phyloP scores from a whole-genome alignment of 2,888 invertebrate genomes.

The Autographa pulchrina region DNA sequence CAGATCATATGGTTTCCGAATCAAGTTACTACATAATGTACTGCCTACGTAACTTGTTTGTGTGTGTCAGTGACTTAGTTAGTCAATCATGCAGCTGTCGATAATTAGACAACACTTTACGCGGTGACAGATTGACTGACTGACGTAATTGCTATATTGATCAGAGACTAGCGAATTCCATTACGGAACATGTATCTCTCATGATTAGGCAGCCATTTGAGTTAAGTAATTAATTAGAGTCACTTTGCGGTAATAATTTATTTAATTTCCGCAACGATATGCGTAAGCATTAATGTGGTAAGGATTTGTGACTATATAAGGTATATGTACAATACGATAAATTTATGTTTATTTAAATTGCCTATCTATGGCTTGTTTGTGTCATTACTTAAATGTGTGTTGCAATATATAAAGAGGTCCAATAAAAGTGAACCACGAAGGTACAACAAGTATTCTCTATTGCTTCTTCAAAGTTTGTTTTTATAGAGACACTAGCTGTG shows the following conservation, averaged over 20 bases:
- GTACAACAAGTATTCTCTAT: no score
- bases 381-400: no score
- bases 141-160: conserved; percentile 32
- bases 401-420: no score
- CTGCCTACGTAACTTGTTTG: not conserved
- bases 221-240: conserved; percentile 22
- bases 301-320: no score
- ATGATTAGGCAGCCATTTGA: conserved; percentile 36
- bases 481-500: no score
- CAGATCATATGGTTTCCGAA: not conserved
- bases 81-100: conserved; percentile 31
- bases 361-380: no score
- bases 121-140: conserved; percentile 32
- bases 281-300: no score
- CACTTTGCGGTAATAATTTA: not conserved
- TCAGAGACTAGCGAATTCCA: conserved; percentile 26
- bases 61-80: conserved; percentile 20
- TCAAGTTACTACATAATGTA: not conserved
- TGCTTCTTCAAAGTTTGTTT: no score
- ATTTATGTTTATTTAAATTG: no score
- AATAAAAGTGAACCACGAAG: no score
- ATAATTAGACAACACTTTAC: conserved; percentile 27
- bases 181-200: conserved; percentile 37
- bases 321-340: no score
- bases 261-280: not conserved